Conservation (phyloP, 2,113 vertebrate genomes). For the Amphilophus citrinellus region DNA sequence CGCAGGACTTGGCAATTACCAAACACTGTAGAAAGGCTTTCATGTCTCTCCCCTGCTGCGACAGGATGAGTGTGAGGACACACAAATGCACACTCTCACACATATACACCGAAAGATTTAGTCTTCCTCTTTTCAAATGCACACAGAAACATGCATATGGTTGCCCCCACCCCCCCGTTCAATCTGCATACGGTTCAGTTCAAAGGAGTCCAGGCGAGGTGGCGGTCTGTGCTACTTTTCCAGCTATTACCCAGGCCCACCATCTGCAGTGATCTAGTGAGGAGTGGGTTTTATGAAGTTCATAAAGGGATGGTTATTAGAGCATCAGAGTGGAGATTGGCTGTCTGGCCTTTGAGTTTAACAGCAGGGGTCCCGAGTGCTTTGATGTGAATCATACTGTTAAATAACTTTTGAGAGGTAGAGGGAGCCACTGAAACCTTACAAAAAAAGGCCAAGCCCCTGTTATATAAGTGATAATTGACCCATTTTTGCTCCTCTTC, state of each 20-base stretch:
- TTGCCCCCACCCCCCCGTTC: constrained; percentile 18
- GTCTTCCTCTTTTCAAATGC: constrained; percentile 42
- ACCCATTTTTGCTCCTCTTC: constrained; percentile 16
- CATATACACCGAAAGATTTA: constrained; percentile 4
- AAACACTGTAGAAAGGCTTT: constrained; percentile 58
- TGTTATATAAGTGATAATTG: constrained; percentile 42
- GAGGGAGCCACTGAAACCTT: constrained; percentile 47
- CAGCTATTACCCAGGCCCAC: constrained; percentile 65
- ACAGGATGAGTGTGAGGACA: constrained; percentile 53
- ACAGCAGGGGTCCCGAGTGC: constrained; percentile 63
- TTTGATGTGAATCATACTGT: constrained; percentile 73
- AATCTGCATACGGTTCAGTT: constrained; percentile 61
- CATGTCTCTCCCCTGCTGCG: constrained; percentile 58
- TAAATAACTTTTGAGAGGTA: constrained; percentile 64
- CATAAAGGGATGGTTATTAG: constrained; percentile 67
- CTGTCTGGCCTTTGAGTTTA: constrained; percentile 65
- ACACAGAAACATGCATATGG: constrained; percentile 53
- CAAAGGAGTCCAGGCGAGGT: constrained; percentile 63
- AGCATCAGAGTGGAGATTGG: constrained; percentile 61
- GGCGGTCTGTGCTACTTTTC: constrained; percentile 56
- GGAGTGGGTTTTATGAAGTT: constrained; percentile 70
- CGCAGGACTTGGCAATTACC: constrained; percentile 50
- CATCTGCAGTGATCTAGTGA: constrained; percentile 57
- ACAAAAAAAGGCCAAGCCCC: constrained; percentile 25
- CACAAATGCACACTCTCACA: constrained; percentile 18